phyloP scores from a whole-genome alignment of 2,797 vertebrate species.

The Apodemus agrarius region DNA sequence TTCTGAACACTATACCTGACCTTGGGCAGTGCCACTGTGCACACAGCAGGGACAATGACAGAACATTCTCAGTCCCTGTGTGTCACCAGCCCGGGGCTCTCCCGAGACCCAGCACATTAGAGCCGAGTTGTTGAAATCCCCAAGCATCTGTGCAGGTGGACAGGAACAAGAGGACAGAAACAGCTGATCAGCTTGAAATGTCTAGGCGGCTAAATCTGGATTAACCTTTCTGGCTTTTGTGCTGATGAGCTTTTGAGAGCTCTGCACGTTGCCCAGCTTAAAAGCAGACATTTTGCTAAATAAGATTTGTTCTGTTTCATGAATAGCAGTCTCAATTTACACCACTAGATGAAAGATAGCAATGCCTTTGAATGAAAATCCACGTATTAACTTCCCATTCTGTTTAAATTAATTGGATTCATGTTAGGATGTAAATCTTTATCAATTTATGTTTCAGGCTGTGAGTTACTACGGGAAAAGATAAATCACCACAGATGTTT shows the following conservation, averaged over 20 bases:
- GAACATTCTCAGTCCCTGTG: background rate
- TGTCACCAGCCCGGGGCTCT: conserved; percentile 44
- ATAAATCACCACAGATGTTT: conserved; percentile 4
- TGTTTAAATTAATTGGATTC: conserved; percentile 56
- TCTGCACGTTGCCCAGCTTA: conserved; percentile 16
- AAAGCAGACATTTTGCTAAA: conserved; percentile 65
- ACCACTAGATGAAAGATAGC: conserved; percentile 53
- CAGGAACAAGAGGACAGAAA: conserved; percentile 72
- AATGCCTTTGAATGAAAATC: conserved; percentile 50
- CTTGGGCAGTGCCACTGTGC: background rate
- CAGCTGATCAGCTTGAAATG: conserved; percentile 73
- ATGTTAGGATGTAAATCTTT: conserved; percentile 27
- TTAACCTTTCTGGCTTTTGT: conserved; percentile 78
- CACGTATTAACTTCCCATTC: conserved; percentile 54
- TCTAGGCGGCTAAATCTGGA: conserved; percentile 72
- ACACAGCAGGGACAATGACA: background rate
- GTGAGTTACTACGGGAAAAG: background rate
- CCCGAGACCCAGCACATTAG: background rate
- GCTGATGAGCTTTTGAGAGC: conserved; percentile 75
- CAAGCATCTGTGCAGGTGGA: conserved; percentile 69
- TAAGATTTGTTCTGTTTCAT: conserved; percentile 66
- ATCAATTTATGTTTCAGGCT: conserved; percentile 26
- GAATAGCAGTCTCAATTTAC: conserved; percentile 60
- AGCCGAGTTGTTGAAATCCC: conserved; percentile 39
- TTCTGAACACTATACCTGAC: background rate